Percentiles rank a stretch among this genome's conserved stretches.
Evolutionary conservation across 2,113 vertebrate species (phyloP).

Genomic region (Thryonomys swinderianus): DNA sequence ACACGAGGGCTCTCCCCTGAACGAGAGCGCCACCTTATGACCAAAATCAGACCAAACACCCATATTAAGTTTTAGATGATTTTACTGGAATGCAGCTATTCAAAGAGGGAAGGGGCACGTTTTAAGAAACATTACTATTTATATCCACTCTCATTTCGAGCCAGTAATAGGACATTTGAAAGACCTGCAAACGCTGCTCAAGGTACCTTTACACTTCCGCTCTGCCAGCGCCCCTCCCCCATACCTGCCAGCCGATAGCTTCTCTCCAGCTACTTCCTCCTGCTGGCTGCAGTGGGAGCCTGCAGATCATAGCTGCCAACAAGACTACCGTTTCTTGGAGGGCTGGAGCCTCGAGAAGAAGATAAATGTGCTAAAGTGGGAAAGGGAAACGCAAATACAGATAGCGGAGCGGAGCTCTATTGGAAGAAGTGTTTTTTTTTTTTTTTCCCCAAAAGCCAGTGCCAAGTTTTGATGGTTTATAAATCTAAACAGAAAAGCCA

Average conservation of each 20-base stretch:
- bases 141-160: not conserved
- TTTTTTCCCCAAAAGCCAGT: not conserved
- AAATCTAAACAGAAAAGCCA: not conserved
- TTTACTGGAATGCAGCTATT: not conserved
- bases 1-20: not conserved
- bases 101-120: not conserved
- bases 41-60: not conserved
- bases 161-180: not conserved
- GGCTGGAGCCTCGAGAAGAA: not conserved
- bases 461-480: not conserved
- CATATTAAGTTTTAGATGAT: too few relatives aligned
- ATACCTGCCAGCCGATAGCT: not conserved
- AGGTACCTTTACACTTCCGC: not conserved
- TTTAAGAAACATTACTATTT: constrained; percentile 9
- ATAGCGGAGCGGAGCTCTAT: not conserved
- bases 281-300: not conserved
- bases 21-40: not conserved
- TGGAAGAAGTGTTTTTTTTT: not conserved
- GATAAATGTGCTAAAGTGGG: not conserved
- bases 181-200: not conserved
- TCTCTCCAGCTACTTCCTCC: not conserved
- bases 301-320: not conserved
- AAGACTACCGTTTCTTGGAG: not conserved
- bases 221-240: not conserved
- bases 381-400: constrained; percentile 21